Evolutionary conservation across 64 coral and sea anemone species (phyloP).

Genomic region (Stichodactyla mertensii): DNA sequence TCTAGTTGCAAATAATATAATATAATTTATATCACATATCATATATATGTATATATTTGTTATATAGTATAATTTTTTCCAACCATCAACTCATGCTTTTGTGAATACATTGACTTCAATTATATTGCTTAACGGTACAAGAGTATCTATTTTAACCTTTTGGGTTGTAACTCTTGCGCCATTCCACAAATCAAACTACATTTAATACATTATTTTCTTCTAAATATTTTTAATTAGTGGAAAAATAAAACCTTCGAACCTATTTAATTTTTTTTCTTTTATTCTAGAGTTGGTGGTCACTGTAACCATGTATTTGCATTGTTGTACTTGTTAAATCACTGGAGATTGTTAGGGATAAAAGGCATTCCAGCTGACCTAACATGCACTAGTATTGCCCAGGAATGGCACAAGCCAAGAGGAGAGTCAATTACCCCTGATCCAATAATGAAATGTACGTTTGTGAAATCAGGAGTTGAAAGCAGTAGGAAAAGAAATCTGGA

Average conservation of each 20-base stretch:
- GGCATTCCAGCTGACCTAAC: slow-evolving; percentile 38
- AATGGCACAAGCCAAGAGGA: slow-evolving; percentile 21
- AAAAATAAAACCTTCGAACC: not conserved
- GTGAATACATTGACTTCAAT: not conserved
- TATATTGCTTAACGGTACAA: too few species aligned
- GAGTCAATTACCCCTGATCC: slow-evolving; percentile 29
- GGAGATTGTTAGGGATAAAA: not conserved
- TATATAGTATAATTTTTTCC: not conserved
- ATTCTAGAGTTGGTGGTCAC: slow-evolving; percentile 22
- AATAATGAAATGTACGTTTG: slow-evolving; percentile 41
- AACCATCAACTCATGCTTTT: too few species aligned
- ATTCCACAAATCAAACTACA: too few species aligned
- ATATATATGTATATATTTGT: too few species aligned
- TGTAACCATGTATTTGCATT: slow-evolving; percentile 30
- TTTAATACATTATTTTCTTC: too few species aligned
- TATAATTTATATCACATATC: too few species aligned
- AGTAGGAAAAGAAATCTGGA: slow-evolving; percentile 5
- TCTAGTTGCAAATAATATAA: too few species aligned
- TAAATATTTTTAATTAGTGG: too few species aligned
- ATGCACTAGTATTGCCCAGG: slow-evolving; percentile 36
- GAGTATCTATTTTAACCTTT: too few species aligned
- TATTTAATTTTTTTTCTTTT: not conserved
- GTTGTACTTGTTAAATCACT: slow-evolving; percentile 24
- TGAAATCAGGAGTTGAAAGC: not conserved
- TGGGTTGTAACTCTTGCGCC: too few species aligned